A percentile compares a stretch with the other conserved stretches of the same genome.
phyloP scores from a whole-genome alignment of 2,888 invertebrate species.

The Cephus rjabovi region DNA sequence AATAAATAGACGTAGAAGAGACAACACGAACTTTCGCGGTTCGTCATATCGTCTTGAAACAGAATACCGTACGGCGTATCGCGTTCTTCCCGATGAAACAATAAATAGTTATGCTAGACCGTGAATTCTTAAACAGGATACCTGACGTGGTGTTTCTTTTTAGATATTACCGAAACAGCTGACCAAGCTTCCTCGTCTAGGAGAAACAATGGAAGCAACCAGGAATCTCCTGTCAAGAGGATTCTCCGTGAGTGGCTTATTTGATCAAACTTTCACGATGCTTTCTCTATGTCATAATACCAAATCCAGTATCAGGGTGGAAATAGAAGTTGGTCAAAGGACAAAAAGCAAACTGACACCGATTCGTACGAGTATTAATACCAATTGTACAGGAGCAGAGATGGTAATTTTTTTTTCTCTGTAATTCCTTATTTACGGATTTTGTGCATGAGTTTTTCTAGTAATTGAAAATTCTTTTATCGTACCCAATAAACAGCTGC shows the following conservation, averaged over 20 bases:
- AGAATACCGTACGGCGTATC: background rate
- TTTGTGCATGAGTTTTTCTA: background rate
- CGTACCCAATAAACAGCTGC: slow-evolving; percentile 74
- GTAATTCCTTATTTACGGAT: background rate
- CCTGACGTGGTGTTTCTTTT: background rate
- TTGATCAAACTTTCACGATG: background rate
- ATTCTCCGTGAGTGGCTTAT: background rate
- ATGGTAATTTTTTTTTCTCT: background rate
- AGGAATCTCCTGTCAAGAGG: background rate
- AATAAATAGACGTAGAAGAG: background rate
- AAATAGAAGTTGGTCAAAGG: background rate
- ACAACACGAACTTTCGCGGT: background rate
- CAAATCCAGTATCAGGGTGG: too few relatives aligned
- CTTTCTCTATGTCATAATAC: background rate
- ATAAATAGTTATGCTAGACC: background rate
- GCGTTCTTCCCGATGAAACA: background rate
- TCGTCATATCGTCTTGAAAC: background rate
- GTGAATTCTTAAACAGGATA: background rate
- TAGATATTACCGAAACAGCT: background rate
- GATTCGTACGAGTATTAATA: background rate
- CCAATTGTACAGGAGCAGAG: background rate
- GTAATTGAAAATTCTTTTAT: slow-evolving; percentile 26
- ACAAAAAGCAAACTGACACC: too few relatives aligned
- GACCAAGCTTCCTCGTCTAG: background rate
- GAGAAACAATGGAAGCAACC: too few relatives aligned